Percentiles rank a stretch among this genome's conserved stretches.
These are phyloP conservation scores for Puntigrus tetrazona DNA, from an alignment of 2,113 vertebrate species.

Conservation along the genomic window DNA sequence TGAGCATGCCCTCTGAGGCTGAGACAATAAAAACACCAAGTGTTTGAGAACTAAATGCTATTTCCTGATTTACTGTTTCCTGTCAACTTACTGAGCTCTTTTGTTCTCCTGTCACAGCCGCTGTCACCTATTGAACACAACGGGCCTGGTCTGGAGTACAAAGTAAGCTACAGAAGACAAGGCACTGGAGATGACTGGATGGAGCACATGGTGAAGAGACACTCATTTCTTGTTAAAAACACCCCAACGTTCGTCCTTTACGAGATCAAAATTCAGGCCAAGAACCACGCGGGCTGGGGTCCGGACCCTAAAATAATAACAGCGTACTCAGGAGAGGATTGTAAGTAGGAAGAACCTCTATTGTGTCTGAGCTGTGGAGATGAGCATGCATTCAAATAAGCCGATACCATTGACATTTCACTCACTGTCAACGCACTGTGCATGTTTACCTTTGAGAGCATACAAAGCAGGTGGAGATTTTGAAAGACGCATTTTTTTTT, in stretches of 20 bases:
- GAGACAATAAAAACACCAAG: neutral
- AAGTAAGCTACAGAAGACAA: conserved; percentile 84
- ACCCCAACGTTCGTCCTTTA: conserved; percentile 91
- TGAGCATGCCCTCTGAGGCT: neutral
- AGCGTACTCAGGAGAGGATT: conserved; percentile 91
- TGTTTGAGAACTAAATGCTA: conserved; percentile 13
- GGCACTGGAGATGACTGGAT: conserved; percentile 81
- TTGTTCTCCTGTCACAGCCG: conserved; percentile 72
- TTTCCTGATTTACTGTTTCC: conserved; percentile 16
- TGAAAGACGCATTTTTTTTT: neutral
- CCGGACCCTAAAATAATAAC: conserved; percentile 82
- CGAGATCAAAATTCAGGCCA: conserved; percentile 89
- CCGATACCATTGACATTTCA: conserved; percentile 14
- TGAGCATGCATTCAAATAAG: conserved; percentile 35
- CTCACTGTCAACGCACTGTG: conserved; percentile 13
- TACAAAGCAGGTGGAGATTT: conserved; percentile 16
- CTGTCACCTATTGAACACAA: conserved; percentile 85
- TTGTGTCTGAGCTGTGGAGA: conserved; percentile 3
- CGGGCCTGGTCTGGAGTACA: conserved; percentile 90
- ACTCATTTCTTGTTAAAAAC: conserved; percentile 82
- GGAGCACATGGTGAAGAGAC: conserved; percentile 84
- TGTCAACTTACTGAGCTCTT: neutral
- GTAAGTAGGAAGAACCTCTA: conserved; percentile 76
- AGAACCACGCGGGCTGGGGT: conserved; percentile 84
- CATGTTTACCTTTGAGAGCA: conserved; percentile 14